Conservation (phyloP, 2,888 invertebrate species). For the Sussaba pulchella region DNA sequence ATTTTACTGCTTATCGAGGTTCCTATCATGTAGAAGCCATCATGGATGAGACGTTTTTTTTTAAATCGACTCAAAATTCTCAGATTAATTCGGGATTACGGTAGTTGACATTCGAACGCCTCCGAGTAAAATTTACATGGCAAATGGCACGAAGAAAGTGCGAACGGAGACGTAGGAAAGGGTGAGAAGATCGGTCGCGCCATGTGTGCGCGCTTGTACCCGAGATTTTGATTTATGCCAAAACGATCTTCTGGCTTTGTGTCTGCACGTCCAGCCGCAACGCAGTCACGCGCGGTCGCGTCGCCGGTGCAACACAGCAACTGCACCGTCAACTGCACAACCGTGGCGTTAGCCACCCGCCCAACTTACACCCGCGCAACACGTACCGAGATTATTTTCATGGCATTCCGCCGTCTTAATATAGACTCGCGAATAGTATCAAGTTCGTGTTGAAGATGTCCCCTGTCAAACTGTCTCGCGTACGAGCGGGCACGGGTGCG, state of each 20-base stretch:
- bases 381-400: conserved; percentile 80
- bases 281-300: conserved; percentile 16
- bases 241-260: conserved; percentile 82
- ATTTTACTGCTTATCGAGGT: too few relatives aligned
- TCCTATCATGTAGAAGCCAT: too few relatives aligned
- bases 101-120: neutral
- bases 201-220: conserved; percentile 76
- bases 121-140: neutral
- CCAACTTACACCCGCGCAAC: conserved; percentile 63
- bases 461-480: conserved; percentile 70
- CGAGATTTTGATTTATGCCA: conserved; percentile 83
- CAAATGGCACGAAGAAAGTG: conserved; percentile 22
- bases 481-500: conserved; percentile 63
- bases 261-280: conserved; percentile 71
- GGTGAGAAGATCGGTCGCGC: conserved; percentile 63
- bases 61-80: too few relatives aligned
- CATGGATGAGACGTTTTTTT: too few relatives aligned
- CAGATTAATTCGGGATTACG: neutral
- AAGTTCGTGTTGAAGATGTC: conserved; percentile 75
- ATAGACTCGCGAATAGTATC: conserved; percentile 80
- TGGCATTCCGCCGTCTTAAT: conserved; percentile 81
- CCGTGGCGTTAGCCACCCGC: conserved; percentile 70
- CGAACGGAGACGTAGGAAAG: conserved; percentile 51
- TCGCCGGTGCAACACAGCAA: conserved; percentile 28
- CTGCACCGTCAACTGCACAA: conserved; percentile 45